These are phyloP conservation scores for Epinephelus lanceolatus DNA, from an alignment of 2,113 vertebrate genomes.

Conservation along the genomic window DNA sequence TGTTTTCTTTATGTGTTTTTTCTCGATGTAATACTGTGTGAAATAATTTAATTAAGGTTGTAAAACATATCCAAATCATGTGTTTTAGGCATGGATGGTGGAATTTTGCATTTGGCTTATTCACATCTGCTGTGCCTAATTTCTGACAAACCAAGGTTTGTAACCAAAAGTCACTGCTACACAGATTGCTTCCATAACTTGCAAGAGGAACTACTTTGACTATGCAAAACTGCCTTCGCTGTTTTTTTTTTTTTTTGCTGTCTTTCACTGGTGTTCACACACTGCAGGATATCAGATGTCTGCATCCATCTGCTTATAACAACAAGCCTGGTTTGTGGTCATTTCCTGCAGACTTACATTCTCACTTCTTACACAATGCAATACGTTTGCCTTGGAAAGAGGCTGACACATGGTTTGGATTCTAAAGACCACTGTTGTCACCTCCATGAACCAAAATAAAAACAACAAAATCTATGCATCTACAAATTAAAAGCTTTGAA, in stretches of 20 bases:
- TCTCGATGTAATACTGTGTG: too few species aligned
- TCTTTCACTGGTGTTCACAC: constrained; percentile 45
- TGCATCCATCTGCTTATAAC: constrained; percentile 54
- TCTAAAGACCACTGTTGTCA: neutral
- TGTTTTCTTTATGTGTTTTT: too few species aligned
- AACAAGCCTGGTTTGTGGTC: constrained; percentile 50
- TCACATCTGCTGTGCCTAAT: neutral
- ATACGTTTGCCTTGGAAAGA: neutral
- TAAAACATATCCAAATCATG: neutral
- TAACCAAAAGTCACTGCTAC: neutral
- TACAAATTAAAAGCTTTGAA: too few species aligned
- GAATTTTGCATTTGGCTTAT: neutral
- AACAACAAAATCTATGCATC: too few species aligned
- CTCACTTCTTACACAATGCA: constrained; percentile 9
- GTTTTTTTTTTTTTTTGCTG: constrained; percentile 3
- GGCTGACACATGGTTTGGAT: neutral
- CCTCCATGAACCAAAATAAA: neutral
- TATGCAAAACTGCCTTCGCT: constrained; percentile 4
- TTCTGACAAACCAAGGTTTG: neutral
- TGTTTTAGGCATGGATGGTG: neutral
- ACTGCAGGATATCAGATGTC: constrained; percentile 60
- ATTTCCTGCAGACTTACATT: constrained; percentile 46
- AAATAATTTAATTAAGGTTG: neutral
- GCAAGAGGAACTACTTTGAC: neutral
- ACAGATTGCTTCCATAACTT: neutral